Evolutionary conservation across 1,140 invertebrate species (phyloP), one percentile per base, ranked within the genome.

Genomic region (Trypoxylus dichotomus): DNA sequence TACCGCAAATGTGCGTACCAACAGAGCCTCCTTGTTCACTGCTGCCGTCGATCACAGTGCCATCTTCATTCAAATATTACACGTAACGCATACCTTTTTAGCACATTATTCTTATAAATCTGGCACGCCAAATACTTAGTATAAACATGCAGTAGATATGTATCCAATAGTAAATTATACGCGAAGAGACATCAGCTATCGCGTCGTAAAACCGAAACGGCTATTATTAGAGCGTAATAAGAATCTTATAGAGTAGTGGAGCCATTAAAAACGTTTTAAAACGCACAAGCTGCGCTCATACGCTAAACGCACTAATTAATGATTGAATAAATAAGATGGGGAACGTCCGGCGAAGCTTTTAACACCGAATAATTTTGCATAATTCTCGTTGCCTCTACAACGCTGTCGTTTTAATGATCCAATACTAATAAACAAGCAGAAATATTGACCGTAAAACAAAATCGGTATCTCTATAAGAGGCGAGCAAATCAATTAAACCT

Each of bases 351-450:
- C 60, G 60, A 68, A 68, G 60, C 60, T 68, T 68, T 68, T 68
- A 68, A 68, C 60, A 68, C 60, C 60, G 60, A 68, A 68, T 68
- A 68, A 68, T 68, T 68, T 68, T 68, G 60, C 60, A 68, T 68
- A 68, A 68, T 24, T 68, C 60, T 68, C 11, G 60, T 24, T 68
- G 60, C 60, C 60, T 24, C 3, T 68, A 68, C 60, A 68, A 24
- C 24, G 27, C 60, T 68, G 24, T 68, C 60, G 60, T 24, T 68
- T 68, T 68, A 68, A 68, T 68, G 60, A 68, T 68, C 60, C 60
- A 68, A 68, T 68, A 68, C 60, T 68, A 68, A 68, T 68, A 68
- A 68, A 68, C 60, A 68, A 68, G 60, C 27, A 27, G 60, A 68
- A 68, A 68, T 68, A 68, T 68, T 68, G 60, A n/a, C 21, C 60